Evolutionary conservation across 1,140 invertebrate species (phyloP), one percentile per base, ranked within the genome.

Genomic region (Lordiphosa stackelbergi): DNA sequence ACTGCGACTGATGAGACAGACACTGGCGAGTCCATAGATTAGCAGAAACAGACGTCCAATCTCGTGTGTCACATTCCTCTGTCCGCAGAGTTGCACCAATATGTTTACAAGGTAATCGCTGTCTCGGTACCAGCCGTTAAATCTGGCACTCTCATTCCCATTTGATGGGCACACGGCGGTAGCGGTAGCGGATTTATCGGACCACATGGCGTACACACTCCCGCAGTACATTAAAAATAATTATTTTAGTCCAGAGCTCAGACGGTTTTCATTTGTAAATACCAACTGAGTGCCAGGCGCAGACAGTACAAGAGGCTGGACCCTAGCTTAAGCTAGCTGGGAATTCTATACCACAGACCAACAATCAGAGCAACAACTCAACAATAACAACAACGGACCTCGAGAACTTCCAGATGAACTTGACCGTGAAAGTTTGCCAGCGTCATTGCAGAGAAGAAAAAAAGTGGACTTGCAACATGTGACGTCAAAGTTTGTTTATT

Each of bases 401-500:
- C 43, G 34, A 62, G 47, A 58, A 59, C 40, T 38, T 37, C 51
- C 31, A 69, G 59, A 85, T 85, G 81, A 85, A 85, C 81, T 85
- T 85, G 81, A 85, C 81, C 81, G 81, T 85, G 81, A 85, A 85
- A 85, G 72, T 66, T 31, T 56, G 66, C 56, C 61, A 60, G 59
- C 63, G 66, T 66, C 61, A 72, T 52, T 53, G 74, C 19, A 11
- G 48, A 53, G 47, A 51, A 38, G 31, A 12, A 11, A 13, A 24
- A 68, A 79, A 71, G 71, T 75, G 54, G 63, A 75, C 56, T 75
- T 64, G 55, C 77, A 47, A 63, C 71, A 58, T 64, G 77, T 79
- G 75, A 79, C 75, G 75, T 79, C 75, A 79, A 72, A 75, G 66
- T 53, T 59, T 43, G 34, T 54, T 71, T 73, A 77, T 78, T 77